Base-by-base conservation (phyloP, 2,113 vertebrate genomes). In the Microtus richardsoni region DNA sequence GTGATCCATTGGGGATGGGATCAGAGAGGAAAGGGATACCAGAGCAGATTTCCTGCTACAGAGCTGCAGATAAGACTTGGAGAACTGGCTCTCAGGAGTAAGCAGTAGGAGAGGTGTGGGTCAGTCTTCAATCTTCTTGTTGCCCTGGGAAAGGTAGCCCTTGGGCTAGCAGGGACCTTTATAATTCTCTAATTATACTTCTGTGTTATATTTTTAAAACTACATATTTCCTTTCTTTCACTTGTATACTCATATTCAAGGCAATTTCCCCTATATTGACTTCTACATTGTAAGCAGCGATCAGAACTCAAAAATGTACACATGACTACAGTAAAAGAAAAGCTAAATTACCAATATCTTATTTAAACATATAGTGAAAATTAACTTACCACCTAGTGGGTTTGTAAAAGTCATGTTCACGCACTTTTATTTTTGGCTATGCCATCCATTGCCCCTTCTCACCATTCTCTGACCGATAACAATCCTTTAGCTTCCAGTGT, bases 201-300 rank as follows among this genome's bases (percentile, higher is more conserved):
- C 21, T 39, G 30, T 39, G 19, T 21, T 39, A 73, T 39, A 73
- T 73, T n/a, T 22, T 39, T 73, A 30, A 66, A 30, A 12, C 64
- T 66, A 66, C 12, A 5, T 30, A 66, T 39, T 70, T 70, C 16
- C 36, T 73, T n/a, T 73, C 70, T 73, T n/a, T 73, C 39, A 22
- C n/a, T 22, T 74, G 8, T 39, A 44, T 75, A 1, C 87, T 96
- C 90, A 3, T 4, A 2, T 36, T 3, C 28, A 47, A 22, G 5
- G 80, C 94, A 93, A 4, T 30, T 54, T 95, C 8, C 91, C 44
- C 44, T 94, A 94, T 95, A 97, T 3, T 14, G 16, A 83, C 96
- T 92, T 0, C 44, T 58, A 21, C 3, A 10, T 41, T 83, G 86
- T 62, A 62, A 70, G 26, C 79, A 94, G 39, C 39, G 96, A 91